phyloP scores from a whole-genome alignment of 2,888 invertebrate species.

The Eremobia ochroleuca region DNA sequence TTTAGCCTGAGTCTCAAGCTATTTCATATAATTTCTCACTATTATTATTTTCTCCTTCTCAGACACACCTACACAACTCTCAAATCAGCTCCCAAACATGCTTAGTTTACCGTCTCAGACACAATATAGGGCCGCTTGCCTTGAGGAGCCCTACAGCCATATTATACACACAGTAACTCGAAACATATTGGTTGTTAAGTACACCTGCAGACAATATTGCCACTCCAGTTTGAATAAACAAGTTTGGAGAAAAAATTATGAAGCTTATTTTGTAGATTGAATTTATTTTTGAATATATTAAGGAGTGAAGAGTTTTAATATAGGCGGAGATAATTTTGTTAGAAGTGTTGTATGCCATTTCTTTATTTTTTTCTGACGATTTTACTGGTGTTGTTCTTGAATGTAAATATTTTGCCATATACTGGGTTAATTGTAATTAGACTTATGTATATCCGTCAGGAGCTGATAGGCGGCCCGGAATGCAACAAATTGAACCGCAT shows the following conservation, averaged over 20 bases:
- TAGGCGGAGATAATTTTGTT: constrained; percentile 9
- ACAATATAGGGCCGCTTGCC: constrained; percentile 45
- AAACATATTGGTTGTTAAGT: constrained; percentile 66
- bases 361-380: not conserved
- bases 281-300: constrained; percentile 49
- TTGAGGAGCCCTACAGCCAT: constrained; percentile 47
- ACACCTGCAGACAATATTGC: constrained; percentile 66
- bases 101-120: constrained; percentile 8
- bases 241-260: constrained; percentile 45
- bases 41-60: constrained; percentile 8
- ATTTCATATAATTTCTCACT: not conserved
- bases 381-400: not conserved
- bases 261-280: constrained; percentile 30
- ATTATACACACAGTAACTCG: constrained; percentile 61
- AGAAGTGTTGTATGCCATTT: not conserved
- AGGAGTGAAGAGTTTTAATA: constrained; percentile 39
- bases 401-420: no score
- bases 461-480: no score
- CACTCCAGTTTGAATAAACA: constrained; percentile 60
- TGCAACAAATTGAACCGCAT: no score
- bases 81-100: not conserved
- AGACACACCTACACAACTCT: not conserved
- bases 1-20: not conserved
- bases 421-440: no score
- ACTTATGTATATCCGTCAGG: no score